Evolutionary conservation across 2,888 invertebrate genomes (phyloP).

Genomic region (Anoncus sp.): DNA sequence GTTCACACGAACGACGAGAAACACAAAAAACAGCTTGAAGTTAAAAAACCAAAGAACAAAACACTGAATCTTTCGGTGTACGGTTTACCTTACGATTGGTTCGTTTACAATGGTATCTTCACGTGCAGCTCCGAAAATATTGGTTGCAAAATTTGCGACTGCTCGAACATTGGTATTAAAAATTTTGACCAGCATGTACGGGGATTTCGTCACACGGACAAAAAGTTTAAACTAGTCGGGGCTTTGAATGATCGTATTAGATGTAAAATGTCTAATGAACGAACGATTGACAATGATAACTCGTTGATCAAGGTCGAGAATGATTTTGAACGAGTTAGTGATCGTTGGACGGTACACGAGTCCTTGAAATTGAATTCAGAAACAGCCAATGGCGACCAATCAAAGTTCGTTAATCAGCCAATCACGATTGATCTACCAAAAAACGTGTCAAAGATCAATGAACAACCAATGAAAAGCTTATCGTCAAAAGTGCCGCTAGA

Average conservation of each 20-base stretch:
- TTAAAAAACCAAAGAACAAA: background rate
- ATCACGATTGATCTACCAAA: too few relatives aligned
- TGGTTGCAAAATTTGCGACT: constrained; percentile 3
- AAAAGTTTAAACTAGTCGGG: background rate
- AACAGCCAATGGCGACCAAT: too few relatives aligned
- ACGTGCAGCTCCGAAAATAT: too few relatives aligned
- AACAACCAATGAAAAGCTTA: too few relatives aligned
- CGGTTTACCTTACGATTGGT: background rate
- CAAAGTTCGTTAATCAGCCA: too few relatives aligned
- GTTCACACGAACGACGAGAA: constrained; percentile 11
- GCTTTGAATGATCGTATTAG: background rate
- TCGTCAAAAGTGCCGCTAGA: too few relatives aligned
- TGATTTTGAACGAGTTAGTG: too few relatives aligned
- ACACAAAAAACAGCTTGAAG: background rate
- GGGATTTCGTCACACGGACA: background rate
- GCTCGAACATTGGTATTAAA: background rate
- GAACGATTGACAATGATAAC: background rate
- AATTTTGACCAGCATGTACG: background rate
- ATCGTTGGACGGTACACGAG: too few relatives aligned
- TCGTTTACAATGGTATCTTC: too few relatives aligned
- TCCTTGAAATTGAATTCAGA: too few relatives aligned
- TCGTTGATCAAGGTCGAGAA: background rate
- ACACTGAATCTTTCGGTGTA: background rate
- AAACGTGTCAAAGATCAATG: background rate
- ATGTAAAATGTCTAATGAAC: background rate